Percentiles rank a stretch among this genome's conserved stretches.
These are phyloP conservation scores for Endomychus coccineus DNA, from an alignment of 2,888 invertebrate species.

Conservation along the genomic window DNA sequence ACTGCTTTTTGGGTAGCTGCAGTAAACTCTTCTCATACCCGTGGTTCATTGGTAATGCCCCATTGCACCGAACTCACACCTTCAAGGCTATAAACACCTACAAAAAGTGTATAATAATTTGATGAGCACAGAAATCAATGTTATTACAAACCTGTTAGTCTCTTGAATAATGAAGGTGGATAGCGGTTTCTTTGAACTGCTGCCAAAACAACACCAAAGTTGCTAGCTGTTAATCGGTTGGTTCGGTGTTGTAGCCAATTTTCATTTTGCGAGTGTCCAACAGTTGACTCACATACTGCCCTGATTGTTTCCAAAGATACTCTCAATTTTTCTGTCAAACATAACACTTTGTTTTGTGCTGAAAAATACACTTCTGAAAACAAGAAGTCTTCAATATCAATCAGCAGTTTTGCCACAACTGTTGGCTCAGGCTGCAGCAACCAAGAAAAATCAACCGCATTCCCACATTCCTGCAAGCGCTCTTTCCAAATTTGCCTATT, in stretches of 20 bases:
- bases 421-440: conserved; percentile 10
- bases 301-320: conserved; percentile 7
- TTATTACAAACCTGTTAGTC: too few relatives aligned
- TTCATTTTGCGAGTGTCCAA: conserved; percentile 14
- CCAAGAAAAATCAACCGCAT: conserved; percentile 16
- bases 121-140: too few relatives aligned
- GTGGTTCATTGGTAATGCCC: too few relatives aligned
- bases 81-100: too few relatives aligned
- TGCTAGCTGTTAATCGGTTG: conserved; percentile 15
- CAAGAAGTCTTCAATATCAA: conserved; percentile 9
- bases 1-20: too few relatives aligned
- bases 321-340: conserved; percentile 4
- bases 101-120: too few relatives aligned
- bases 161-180: conserved; percentile 10
- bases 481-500: conserved; percentile 1
- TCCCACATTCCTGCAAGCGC: conserved; percentile 1
- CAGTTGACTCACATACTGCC: conserved; percentile 8
- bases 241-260: conserved; percentile 12
- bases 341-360: conserved; percentile 7
- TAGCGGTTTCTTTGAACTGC: conserved; percentile 8
- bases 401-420: conserved; percentile 4
- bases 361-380: conserved; percentile 11
- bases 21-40: too few relatives aligned
- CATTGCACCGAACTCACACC: too few relatives aligned
- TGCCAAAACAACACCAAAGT: conserved; percentile 14